Evolutionary conservation across 2,797 vertebrate species (phyloP).

Genomic region (Microctenopoma steveboyesi): DNA sequence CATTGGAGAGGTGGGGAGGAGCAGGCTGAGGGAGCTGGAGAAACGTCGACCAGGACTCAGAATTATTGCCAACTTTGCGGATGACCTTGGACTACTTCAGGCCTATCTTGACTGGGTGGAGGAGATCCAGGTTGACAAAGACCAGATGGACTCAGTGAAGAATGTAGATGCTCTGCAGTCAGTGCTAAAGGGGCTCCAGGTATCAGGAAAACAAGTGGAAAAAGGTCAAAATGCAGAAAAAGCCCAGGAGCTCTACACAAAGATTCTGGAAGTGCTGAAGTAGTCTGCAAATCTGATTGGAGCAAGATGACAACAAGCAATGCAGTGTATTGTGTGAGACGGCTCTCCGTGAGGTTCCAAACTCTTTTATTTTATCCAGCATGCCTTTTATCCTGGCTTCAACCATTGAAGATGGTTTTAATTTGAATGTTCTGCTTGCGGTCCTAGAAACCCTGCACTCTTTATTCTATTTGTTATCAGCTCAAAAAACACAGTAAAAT

Average conservation of each 20-base stretch:
- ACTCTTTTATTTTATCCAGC: neutral
- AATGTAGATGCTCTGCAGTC: slow-evolving; percentile 75
- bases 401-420: neutral
- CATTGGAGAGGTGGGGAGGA: slow-evolving; percentile 66
- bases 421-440: neutral
- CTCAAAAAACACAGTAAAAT: neutral
- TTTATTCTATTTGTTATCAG: neutral
- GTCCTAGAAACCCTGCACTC: no score
- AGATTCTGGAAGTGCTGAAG: slow-evolving; percentile 65
- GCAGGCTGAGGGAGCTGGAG: slow-evolving; percentile 62
- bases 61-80: slow-evolving; percentile 76
- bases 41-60: slow-evolving; percentile 54
- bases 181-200: slow-evolving; percentile 67
- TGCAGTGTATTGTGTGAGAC: neutral
- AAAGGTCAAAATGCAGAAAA: slow-evolving; percentile 55
- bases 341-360: neutral
- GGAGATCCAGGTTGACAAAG: slow-evolving; percentile 72
- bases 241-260: slow-evolving; percentile 61
- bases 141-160: slow-evolving; percentile 80
- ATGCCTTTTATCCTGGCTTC: neutral
- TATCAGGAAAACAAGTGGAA: slow-evolving; percentile 41
- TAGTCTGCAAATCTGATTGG: slow-evolving; percentile 13
- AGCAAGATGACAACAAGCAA: slow-evolving; percentile 19
- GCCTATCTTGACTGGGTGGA: slow-evolving; percentile 81
- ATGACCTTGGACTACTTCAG: slow-evolving; percentile 75